These are phyloP conservation scores for Lasioglossum malachurum DNA, from an alignment of 2,888 invertebrate genomes.

Conservation along the genomic window DNA sequence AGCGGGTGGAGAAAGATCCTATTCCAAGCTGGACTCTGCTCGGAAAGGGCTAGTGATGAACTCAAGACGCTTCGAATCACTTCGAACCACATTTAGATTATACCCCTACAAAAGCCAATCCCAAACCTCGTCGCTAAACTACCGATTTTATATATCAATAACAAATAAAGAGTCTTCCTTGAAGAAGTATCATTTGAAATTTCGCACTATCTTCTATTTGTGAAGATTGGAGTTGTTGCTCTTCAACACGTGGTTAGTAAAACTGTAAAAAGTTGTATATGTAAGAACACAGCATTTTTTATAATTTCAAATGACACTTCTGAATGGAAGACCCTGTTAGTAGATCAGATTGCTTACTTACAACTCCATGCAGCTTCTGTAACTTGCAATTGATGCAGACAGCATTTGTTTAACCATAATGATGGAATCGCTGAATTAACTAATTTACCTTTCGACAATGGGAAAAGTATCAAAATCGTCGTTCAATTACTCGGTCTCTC, in stretches of 20 bases:
- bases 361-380: neutral
- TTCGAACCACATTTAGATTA: conserved; percentile 23
- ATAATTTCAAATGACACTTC: too few species aligned
- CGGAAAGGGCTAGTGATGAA: conserved; percentile 67
- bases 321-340: neutral
- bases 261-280: too few species aligned
- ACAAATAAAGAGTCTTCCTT: neutral
- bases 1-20: conserved; percentile 81
- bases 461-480: neutral
- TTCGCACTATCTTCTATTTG: too few species aligned
- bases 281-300: too few species aligned
- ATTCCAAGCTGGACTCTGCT: conserved; percentile 75
- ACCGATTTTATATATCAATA: neutral
- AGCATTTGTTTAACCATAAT: neutral
- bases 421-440: neutral
- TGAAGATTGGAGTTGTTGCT: too few species aligned
- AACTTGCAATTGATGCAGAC: neutral
- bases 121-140: neutral
- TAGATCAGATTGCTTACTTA: neutral
- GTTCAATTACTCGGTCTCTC: neutral
- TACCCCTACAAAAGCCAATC: neutral
- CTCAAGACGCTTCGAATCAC: conserved; percentile 56
- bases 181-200: too few species aligned
- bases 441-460: neutral
- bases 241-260: too few species aligned